phyloP scores from a whole-genome alignment of 2,113 vertebrate species.

The Psilopsiagon aurifrons region DNA sequence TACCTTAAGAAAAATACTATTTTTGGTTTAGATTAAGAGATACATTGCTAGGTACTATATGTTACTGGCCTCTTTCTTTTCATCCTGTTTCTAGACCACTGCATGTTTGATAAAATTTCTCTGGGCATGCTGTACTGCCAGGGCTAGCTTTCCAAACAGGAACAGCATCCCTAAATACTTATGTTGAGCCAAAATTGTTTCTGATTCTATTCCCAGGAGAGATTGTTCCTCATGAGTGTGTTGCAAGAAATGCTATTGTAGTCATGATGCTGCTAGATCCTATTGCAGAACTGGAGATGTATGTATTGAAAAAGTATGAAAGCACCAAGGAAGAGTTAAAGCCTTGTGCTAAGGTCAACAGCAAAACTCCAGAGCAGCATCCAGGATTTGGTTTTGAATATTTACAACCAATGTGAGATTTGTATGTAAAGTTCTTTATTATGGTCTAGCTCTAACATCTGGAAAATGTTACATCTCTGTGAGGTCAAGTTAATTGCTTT shows the following conservation, averaged over 20 bases:
- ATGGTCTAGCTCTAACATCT: not conserved
- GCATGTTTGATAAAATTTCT: not conserved
- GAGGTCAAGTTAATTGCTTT: not conserved
- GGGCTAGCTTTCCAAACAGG: not conserved
- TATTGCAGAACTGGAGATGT: not conserved
- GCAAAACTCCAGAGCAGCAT: not conserved
- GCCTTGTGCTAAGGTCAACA: not conserved
- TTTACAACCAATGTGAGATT: not conserved
- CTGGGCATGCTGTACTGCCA: not conserved
- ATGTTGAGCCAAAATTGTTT: not conserved
- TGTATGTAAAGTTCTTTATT: not conserved
- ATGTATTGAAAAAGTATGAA: not conserved
- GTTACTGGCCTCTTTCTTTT: not conserved
- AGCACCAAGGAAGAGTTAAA: not conserved
- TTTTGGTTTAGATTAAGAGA: not conserved
- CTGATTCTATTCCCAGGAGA: not conserved
- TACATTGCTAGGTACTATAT: fast-evolving
- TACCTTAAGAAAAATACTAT: not conserved
- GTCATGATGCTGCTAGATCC: not conserved
- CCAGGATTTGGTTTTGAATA: not conserved
- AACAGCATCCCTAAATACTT: not conserved
- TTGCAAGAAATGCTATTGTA: not conserved
- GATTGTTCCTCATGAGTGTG: not conserved
- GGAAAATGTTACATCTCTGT: not conserved
- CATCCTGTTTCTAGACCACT: not conserved